Evolutionary conservation across 2,888 invertebrate genomes (phyloP), one percentile per base, ranked within the genome.

Genomic region (Callyntrura sp.): DNA sequence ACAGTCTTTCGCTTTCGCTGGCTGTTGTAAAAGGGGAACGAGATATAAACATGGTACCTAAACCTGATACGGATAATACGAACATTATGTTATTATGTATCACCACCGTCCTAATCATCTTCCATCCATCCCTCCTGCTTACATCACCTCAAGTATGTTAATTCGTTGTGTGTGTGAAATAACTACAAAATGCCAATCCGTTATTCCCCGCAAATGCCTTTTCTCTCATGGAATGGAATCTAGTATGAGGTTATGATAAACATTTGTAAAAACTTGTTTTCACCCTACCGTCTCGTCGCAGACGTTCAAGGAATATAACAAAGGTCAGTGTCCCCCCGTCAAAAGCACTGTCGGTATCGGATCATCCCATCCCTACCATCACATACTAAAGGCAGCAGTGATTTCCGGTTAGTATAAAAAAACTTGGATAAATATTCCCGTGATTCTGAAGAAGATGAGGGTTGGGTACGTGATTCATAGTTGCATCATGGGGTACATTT

Each of bases 291-390:
- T 35, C 2, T 35, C 1, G 35, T 35, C 2, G 35, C 35, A 83
- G 78, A 60, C 79, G 43, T 81, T 81, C 79, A 60, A 17, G n/a
- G 60, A 60, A 60, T 51, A 76, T 62, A 68, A 20, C 84, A 89
- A 89, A 89, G 89, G 89, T 89, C 89, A 89, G 89, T 85, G 89
- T 85, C 68, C 89, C 65, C 65, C 73, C 73, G 45, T 45, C 45
- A 5, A 9, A 25, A 65, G 23, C 35, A 6, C 35, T 35, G 6
- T 35, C 6, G 35, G 35, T 35, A 35, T 35, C 35, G 35, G n/a
- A 45, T 70, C n/a, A 70, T 23, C 25, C n/a, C n/a, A n/a, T n/a
- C n/a, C n/a, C n/a, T n/a, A 25, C 25, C 17, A 35, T 2, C 4
- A 35, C 23, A 35, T 70, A 20, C 17, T 23, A 60, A 23, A 60